Conservation (phyloP, 1,140 invertebrate genomes). For the Amphibalanus amphitrite region DNA sequence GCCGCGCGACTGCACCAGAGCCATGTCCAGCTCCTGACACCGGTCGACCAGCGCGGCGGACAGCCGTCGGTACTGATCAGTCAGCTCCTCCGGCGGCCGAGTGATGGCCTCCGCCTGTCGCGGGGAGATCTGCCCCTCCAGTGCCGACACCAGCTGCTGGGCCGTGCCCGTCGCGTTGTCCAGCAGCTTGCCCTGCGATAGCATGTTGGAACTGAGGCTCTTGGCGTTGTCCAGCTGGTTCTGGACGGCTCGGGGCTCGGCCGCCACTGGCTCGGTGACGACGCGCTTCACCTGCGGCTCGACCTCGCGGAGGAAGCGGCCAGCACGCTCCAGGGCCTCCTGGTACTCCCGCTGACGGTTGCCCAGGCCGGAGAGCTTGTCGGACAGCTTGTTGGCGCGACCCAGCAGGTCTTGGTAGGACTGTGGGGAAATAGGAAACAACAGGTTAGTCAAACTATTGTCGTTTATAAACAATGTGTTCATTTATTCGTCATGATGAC, state of each 20-base stretch:
- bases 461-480: too few relatives aligned
- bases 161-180: constrained; percentile 57
- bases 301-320: constrained; percentile 61
- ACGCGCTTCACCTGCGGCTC: constrained; percentile 56
- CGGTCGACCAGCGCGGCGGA: constrained; percentile 48
- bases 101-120: constrained; percentile 58
- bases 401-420: constrained; percentile 33
- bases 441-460: too few relatives aligned
- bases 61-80: constrained; percentile 56
- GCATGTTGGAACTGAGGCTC: constrained; percentile 64
- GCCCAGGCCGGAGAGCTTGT: constrained; percentile 51
- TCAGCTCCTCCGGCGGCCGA: constrained; percentile 53
- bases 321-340: constrained; percentile 63
- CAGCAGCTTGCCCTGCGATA: constrained; percentile 63
- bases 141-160: constrained; percentile 46
- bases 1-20: constrained; percentile 80
- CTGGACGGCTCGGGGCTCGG: constrained; percentile 69
- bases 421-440: background rate
- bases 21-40: constrained; percentile 66
- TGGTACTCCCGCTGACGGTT: constrained; percentile 61
- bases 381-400: constrained; percentile 62
- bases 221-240: constrained; percentile 70
- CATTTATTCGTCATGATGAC: too few relatives aligned
- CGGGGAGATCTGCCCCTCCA: constrained; percentile 61
- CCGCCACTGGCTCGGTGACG: constrained; percentile 60